Conservation (phyloP, 1,140 invertebrate species). For the Pachypsylla venusta region DNA sequence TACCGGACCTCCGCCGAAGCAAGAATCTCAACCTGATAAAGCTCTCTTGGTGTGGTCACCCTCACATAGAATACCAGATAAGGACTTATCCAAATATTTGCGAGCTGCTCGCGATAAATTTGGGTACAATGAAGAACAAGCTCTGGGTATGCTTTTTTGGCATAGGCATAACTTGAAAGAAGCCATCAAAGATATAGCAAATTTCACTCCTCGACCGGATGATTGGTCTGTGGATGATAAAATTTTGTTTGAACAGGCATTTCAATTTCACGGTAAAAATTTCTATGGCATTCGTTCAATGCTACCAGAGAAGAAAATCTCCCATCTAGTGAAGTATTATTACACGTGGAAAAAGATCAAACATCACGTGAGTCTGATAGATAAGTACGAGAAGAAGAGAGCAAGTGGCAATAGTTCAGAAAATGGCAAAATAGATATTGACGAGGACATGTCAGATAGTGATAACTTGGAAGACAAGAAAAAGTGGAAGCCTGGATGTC, state of each 20-base stretch:
- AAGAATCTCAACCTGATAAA: constrained; percentile 51
- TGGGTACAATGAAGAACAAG: constrained; percentile 94
- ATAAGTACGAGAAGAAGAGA: constrained; percentile 32
- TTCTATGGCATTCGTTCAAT: constrained; percentile 95
- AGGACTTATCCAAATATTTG: constrained; percentile 86
- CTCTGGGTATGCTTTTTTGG: constrained; percentile 95
- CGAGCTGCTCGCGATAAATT: constrained; percentile 92
- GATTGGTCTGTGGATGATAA: constrained; percentile 98
- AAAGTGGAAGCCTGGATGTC: not conserved
- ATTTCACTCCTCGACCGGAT: constrained; percentile 94
- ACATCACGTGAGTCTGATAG: constrained; percentile 83
- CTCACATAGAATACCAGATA: constrained; percentile 67
- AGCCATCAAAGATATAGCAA: constrained; percentile 81
- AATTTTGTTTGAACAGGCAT: constrained; percentile 94
- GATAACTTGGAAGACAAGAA: not conserved
- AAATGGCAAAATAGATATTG: not conserved
- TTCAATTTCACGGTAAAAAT: constrained; percentile 95
- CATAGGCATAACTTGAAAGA: constrained; percentile 91
- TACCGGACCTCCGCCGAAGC: constrained; percentile 40
- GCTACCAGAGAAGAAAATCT: constrained; percentile 94
- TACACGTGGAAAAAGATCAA: constrained; percentile 97
- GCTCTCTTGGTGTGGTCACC: constrained; percentile 92
- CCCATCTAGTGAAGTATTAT: constrained; percentile 92
- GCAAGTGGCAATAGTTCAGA: not conserved
- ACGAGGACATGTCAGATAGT: not conserved